Percentiles rank a stretch among this genome's conserved stretches.
These are phyloP conservation scores for Patella vulgata DNA, from an alignment of 1,140 invertebrate species.

Conservation along the genomic window DNA sequence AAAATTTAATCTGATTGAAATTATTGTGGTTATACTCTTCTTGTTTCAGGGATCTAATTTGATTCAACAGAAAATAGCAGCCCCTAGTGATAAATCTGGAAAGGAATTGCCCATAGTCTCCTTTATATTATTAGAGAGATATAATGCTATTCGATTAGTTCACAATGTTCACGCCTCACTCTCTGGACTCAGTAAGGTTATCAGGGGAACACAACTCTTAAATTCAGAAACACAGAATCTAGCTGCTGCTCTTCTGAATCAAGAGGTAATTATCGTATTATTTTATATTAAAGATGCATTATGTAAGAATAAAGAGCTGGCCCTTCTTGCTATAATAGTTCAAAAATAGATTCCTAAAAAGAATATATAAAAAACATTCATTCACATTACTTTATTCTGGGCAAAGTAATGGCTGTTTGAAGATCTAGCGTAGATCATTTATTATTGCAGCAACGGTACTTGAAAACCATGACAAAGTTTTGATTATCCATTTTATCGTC, in stretches of 20 bases:
- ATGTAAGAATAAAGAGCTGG: no score
- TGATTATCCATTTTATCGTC: no score
- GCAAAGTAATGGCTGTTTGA: no score
- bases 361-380: no score
- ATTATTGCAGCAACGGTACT: no score
- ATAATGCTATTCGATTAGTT: constrained; percentile 69
- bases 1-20: no score
- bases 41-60: constrained; percentile 57
- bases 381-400: no score
- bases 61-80: constrained; percentile 57
- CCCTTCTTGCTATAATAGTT: no score
- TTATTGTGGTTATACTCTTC: no score
- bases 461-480: no score
- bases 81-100: constrained; percentile 52
- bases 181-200: constrained; percentile 73
- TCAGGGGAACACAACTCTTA: constrained; percentile 71
- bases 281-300: neutral
- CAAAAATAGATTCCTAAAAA: no score
- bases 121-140: constrained; percentile 72
- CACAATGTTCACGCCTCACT: constrained; percentile 70
- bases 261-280: constrained; percentile 67
- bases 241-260: constrained; percentile 71
- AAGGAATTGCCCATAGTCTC: constrained; percentile 67
- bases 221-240: constrained; percentile 69
- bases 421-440: no score